A percentile compares a stretch with the other conserved stretches of the same genome.
Conservation (phyloP, 1,140 invertebrate genomes). For the Tribolium madens region DNA sequence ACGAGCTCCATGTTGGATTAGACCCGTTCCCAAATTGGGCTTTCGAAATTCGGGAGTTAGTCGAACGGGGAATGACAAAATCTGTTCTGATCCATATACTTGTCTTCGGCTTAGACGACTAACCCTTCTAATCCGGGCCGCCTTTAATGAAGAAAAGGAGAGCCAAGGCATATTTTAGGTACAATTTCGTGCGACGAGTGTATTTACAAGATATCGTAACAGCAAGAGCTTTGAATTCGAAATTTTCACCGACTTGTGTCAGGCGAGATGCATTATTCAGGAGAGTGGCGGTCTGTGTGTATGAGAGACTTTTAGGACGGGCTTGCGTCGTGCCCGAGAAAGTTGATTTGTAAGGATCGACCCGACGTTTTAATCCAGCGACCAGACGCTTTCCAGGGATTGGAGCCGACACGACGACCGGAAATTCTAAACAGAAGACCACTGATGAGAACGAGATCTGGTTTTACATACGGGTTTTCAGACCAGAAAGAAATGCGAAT, state of each 20-base stretch:
- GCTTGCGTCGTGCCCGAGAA: background rate
- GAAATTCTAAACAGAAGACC: too few species aligned
- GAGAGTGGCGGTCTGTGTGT: background rate
- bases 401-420: background rate
- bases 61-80: constrained; percentile 22
- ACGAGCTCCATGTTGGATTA: background rate
- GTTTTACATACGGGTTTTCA: too few species aligned
- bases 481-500: background rate
- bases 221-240: constrained; percentile 36
- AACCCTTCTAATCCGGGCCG: constrained; percentile 25
- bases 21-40: background rate
- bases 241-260: constrained; percentile 23
- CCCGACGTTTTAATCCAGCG: background rate
- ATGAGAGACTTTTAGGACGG: constrained; percentile 13
- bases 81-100: constrained; percentile 26
- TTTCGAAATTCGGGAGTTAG: constrained; percentile 24
- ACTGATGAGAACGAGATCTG: too few species aligned
- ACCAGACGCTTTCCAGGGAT: background rate
- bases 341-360: constrained; percentile 20
- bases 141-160: constrained; percentile 18
- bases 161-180: background rate
- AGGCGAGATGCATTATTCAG: constrained; percentile 33
- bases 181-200: constrained; percentile 4
- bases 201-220: constrained; percentile 43
- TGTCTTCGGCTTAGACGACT: constrained; percentile 27